Conservation (phyloP, 1,140 invertebrate genomes). For the Pantala flavescens region DNA sequence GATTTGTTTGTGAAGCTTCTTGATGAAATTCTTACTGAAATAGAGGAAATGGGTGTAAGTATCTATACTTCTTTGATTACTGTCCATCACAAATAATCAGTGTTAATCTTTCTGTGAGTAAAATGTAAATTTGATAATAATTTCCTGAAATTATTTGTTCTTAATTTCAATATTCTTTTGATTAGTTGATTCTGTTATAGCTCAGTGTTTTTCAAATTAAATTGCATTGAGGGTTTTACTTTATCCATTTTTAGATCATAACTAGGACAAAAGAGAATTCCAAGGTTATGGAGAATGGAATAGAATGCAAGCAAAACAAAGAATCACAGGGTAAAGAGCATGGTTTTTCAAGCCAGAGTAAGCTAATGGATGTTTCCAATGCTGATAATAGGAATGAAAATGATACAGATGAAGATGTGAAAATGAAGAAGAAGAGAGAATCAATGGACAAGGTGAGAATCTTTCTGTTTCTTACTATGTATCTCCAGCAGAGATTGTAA, state of each 20-base stretch:
- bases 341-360: not conserved
- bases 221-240: too few relatives aligned
- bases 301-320: not conserved
- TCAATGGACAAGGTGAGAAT: not conserved
- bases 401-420: not conserved
- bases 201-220: too few relatives aligned
- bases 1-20: conserved; percentile 58
- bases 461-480: too few relatives aligned
- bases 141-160: too few relatives aligned
- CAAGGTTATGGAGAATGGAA: not conserved
- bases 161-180: too few relatives aligned
- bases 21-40: conserved; percentile 54
- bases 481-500: too few relatives aligned
- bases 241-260: not conserved
- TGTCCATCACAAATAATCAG: too few relatives aligned
- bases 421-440: not conserved
- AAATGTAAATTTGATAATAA: too few relatives aligned
- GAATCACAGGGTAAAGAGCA: not conserved
- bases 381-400: not conserved
- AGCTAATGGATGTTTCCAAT: not conserved
- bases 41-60: conserved; percentile 33
- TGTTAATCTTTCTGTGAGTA: too few relatives aligned
- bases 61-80: not conserved
- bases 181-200: too few relatives aligned
- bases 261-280: not conserved